Evolutionary conservation across 2,113 vertebrate species (phyloP).

Genomic region (Alexandromys fortis): DNA sequence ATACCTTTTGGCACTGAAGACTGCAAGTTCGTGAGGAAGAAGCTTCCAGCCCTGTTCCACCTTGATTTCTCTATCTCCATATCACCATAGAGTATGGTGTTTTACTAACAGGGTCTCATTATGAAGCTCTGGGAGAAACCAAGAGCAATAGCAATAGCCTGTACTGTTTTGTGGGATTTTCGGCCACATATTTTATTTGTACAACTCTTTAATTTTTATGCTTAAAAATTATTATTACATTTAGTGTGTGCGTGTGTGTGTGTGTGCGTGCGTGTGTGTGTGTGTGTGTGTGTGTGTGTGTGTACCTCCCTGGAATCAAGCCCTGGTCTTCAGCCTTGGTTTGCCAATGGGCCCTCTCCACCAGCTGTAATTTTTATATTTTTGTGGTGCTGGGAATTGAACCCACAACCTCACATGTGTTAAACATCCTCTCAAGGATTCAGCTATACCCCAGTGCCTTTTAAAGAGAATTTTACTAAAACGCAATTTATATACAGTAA

Average conservation of each 20-base stretch:
- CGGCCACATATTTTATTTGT: not conserved
- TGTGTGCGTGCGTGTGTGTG: not conserved
- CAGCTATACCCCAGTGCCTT: not conserved
- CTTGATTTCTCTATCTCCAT: not conserved
- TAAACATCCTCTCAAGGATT: not conserved
- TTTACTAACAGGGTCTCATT: not conserved
- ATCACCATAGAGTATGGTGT: too few relatives aligned
- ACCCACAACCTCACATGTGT: not conserved
- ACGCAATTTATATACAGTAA: not conserved
- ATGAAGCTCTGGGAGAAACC: not conserved
- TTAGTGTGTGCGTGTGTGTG: not conserved
- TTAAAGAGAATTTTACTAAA: constrained; percentile 17
- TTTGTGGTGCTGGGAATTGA: not conserved
- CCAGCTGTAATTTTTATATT: not conserved
- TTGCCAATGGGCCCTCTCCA: not conserved
- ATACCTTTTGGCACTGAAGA: not conserved
- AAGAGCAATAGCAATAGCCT: not conserved
- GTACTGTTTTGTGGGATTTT: not conserved
- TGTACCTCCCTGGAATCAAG: not conserved
- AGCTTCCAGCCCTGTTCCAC: not conserved
- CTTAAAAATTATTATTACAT: not conserved
- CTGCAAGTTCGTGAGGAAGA: too few relatives aligned
- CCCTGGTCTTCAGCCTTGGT: not conserved
- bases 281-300: not conserved
- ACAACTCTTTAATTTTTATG: not conserved